phyloP scores from a whole-genome alignment of 2,797 vertebrate species.

The Thaleichthys pacificus region DNA sequence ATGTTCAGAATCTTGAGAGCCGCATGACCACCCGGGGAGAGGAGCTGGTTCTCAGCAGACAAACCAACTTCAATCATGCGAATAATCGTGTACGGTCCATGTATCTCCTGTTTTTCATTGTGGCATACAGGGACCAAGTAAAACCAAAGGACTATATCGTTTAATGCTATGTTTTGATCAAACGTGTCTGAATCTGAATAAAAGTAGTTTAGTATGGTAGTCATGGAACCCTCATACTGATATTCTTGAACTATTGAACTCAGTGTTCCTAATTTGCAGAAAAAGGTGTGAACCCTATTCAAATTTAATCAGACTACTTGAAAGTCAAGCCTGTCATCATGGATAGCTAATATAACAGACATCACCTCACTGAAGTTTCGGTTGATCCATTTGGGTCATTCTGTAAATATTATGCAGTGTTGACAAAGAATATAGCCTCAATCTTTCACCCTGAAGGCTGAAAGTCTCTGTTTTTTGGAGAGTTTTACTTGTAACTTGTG shows the following conservation, averaged over 20 bases:
- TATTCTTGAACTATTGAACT: slow-evolving; percentile 30
- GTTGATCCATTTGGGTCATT: slow-evolving; percentile 42
- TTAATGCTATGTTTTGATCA: slow-evolving; percentile 45
- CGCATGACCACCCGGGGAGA: slow-evolving; percentile 17
- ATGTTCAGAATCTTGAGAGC: slow-evolving; percentile 33
- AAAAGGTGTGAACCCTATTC: slow-evolving; percentile 78
- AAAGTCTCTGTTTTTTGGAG: too few relatives aligned
- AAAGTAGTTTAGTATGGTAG: not conserved
- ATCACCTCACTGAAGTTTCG: slow-evolving; percentile 47
- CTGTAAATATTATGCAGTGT: slow-evolving; percentile 32
- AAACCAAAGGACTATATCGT: slow-evolving; percentile 25
- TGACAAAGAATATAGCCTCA: not conserved
- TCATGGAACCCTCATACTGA: slow-evolving; percentile 18
- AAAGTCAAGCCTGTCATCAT: slow-evolving; percentile 76
- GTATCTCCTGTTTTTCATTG: not conserved
- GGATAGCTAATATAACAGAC: slow-evolving; percentile 74
- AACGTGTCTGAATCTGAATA: too few relatives aligned
- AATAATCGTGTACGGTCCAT: not conserved
- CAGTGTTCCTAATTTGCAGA: slow-evolving; percentile 35
- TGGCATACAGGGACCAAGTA: too few relatives aligned
- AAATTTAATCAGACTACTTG: slow-evolving; percentile 84
- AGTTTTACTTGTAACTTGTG: too few relatives aligned
- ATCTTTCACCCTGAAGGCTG: too few relatives aligned
- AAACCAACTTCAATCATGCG: slow-evolving; percentile 18
- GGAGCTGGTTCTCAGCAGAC: slow-evolving; percentile 28